Conservation (phyloP, 30 jellyfish, hydroid and myxozoan species). For the Sanderia malayensis region DNA sequence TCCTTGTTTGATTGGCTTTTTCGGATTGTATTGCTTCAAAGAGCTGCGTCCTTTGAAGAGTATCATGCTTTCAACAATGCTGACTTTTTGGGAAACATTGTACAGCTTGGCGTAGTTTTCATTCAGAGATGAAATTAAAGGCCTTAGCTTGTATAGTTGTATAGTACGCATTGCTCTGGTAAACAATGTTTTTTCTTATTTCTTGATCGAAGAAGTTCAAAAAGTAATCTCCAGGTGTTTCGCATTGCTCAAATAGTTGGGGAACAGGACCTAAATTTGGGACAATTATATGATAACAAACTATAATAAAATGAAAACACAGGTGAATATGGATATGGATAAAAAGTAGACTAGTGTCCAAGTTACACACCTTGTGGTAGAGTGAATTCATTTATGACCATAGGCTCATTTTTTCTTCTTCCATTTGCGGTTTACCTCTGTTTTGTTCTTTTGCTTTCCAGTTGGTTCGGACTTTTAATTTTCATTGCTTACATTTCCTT, state of each 20-base stretch:
- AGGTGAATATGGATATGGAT: background rate
- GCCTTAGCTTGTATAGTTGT: constrained; percentile 68
- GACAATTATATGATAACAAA: constrained; percentile 5
- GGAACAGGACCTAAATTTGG: constrained; percentile 53
- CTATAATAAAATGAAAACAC: constrained; percentile 1
- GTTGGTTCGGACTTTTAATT: constrained; percentile 1
- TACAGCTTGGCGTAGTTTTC: constrained; percentile 47
- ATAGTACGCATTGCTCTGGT: constrained; percentile 36
- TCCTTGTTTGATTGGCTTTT: constrained; percentile 79
- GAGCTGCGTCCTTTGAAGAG: constrained; percentile 84
- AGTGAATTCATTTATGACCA: constrained; percentile 15
- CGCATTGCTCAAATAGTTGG: constrained; percentile 48
- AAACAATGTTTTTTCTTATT: constrained; percentile 17
- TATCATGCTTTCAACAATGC: constrained; percentile 85
- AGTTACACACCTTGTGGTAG: constrained; percentile 10
- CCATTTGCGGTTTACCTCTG: constrained; percentile 13
- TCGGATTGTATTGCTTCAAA: constrained; percentile 76
- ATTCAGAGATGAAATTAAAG: constrained; percentile 58
- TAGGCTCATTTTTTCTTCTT: constrained; percentile 12
- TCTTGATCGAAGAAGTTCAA: constrained; percentile 47
- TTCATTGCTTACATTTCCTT: constrained; percentile 4
- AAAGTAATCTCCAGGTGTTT: constrained; percentile 19
- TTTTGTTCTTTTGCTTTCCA: constrained; percentile 10
- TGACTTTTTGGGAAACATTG: constrained; percentile 48
- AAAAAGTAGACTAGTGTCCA: constrained; percentile 3